phyloP scores from a whole-genome alignment of 2,113 vertebrate genomes.

The Elephas maximus region DNA sequence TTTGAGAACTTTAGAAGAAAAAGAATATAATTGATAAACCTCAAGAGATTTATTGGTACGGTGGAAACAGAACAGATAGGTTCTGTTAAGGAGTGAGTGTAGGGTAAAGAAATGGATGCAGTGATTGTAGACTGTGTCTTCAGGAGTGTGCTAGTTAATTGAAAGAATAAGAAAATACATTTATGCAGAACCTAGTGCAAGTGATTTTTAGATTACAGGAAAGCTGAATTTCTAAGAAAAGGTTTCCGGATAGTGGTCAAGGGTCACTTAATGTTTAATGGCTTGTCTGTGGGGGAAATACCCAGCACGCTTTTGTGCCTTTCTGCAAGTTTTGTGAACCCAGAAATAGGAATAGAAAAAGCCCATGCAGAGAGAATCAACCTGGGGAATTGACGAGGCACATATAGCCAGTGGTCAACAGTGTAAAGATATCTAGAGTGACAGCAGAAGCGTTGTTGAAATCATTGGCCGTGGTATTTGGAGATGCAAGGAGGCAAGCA shows the following conservation, averaged over 20 bases:
- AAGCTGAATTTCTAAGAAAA: background rate
- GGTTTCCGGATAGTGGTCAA: background rate
- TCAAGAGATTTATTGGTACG: constrained; percentile 27
- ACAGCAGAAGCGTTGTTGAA: background rate
- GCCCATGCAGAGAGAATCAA: background rate
- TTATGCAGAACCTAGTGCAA: background rate
- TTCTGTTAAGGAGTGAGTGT: constrained; percentile 17
- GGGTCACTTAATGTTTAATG: constrained; percentile 1
- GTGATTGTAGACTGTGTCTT: background rate
- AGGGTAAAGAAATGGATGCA: background rate
- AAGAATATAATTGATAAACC: background rate
- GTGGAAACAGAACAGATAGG: background rate
- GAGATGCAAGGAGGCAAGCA: background rate
- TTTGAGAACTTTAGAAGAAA: constrained; percentile 26
- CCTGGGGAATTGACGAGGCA: background rate
- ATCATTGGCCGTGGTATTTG: background rate
- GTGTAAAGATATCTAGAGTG: background rate
- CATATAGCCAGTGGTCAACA: background rate
- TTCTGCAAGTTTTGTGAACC: constrained; percentile 5
- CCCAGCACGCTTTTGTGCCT: background rate
- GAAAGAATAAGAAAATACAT: background rate
- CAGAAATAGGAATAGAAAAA: constrained; percentile 32
- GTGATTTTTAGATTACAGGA: background rate
- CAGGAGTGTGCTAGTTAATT: background rate
- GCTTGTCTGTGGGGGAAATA: background rate